A percentile compares a stretch with the other conserved stretches of the same genome.
Conservation (phyloP, 2,797 vertebrate genomes). For the Uromys caudimaculatus region DNA sequence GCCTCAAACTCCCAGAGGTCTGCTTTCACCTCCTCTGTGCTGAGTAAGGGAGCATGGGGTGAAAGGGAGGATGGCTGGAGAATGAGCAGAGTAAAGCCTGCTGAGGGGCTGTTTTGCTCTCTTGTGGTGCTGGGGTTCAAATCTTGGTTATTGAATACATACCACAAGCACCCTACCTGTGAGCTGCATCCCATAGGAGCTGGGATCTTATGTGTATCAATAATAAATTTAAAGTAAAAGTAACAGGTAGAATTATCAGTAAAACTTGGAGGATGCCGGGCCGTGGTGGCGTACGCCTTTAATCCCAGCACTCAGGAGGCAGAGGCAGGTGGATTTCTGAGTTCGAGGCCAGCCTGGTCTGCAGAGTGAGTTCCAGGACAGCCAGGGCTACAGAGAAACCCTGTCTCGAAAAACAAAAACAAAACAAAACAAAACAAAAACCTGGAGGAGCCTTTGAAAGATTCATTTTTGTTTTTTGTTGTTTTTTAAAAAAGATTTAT, state of each 20-base stretch:
- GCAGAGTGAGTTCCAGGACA: too few species aligned
- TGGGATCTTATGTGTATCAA: background rate
- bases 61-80: background rate
- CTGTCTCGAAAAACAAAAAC: too few species aligned
- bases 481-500: too few species aligned
- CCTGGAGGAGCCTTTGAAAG: too few species aligned
- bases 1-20: background rate
- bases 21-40: background rate
- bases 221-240: background rate
- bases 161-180: background rate
- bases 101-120: background rate
- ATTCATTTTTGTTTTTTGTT: too few species aligned
- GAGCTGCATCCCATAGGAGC: background rate
- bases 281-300: too few species aligned
- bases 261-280: background rate
- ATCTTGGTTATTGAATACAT: background rate
- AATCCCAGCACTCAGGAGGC: too few species aligned
- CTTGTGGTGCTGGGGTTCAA: background rate
- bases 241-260: background rate
- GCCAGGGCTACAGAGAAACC: too few species aligned
- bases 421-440: too few species aligned
- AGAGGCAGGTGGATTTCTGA: too few species aligned
- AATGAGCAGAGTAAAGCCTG: background rate
- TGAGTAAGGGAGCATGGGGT: background rate
- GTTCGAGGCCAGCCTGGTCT: too few species aligned